These are phyloP conservation scores for Drosophila kanapiae DNA, from an alignment of 1,140 invertebrate species.

Conservation along the genomic window DNA sequence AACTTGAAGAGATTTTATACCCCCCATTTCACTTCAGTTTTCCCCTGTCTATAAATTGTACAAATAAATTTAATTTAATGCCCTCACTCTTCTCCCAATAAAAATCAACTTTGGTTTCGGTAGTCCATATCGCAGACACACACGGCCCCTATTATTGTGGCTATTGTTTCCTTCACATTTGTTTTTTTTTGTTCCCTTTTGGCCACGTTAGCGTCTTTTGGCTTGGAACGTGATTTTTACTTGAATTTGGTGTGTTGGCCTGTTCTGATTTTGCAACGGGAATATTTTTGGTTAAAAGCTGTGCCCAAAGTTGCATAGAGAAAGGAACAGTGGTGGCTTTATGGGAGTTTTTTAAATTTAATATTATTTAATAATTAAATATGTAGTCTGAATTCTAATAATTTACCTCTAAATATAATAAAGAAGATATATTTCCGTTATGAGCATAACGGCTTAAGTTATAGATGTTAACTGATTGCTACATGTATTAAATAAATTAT, in stretches of 20 bases:
- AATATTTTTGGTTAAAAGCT: slow-evolving; percentile 26
- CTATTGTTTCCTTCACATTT: slow-evolving; percentile 60
- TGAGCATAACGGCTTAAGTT: too few relatives aligned
- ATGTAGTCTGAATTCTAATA: too few relatives aligned
- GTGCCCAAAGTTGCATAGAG: not conserved
- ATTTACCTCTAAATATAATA: too few relatives aligned
- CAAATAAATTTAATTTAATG: slow-evolving; percentile 80
- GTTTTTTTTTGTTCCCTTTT: slow-evolving; percentile 28
- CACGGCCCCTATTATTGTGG: slow-evolving; percentile 30
- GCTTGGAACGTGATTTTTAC: slow-evolving; percentile 75
- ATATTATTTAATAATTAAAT: too few relatives aligned
- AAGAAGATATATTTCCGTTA: too few relatives aligned
- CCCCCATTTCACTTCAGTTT: slow-evolving; percentile 66
- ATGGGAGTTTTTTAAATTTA: too few relatives aligned
- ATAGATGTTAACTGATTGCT: too few relatives aligned
- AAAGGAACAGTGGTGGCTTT: slow-evolving; percentile 2
- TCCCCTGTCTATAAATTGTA: slow-evolving; percentile 65
- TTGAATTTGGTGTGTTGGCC: slow-evolving; percentile 58
- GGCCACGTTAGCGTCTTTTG: slow-evolving; percentile 78
- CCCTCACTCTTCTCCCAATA: slow-evolving; percentile 57
- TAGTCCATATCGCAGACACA: slow-evolving; percentile 42
- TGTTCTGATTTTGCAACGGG: slow-evolving; percentile 46
- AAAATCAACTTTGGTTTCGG: slow-evolving; percentile 68
- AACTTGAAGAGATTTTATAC: slow-evolving; percentile 29
- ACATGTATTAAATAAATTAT: too few relatives aligned